phyloP scores from a whole-genome alignment of 2,888 invertebrate species.

The Tribolium freemani region DNA sequence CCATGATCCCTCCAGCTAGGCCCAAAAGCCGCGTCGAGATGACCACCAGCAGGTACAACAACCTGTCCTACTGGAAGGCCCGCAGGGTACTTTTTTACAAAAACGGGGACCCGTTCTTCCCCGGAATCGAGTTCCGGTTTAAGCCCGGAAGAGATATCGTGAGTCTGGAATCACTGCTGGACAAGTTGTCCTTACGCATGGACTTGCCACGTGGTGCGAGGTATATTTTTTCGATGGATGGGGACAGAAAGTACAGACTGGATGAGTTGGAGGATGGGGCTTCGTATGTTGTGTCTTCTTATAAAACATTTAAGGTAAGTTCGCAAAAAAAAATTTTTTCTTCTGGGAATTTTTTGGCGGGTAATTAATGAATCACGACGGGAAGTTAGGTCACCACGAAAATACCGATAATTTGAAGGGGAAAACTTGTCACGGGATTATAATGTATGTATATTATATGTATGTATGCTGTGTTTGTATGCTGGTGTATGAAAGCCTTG shows the following conservation, averaged over 20 bases:
- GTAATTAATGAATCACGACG: slow-evolving; percentile 20
- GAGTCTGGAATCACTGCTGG: slow-evolving; percentile 86
- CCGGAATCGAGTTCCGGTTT: slow-evolving; percentile 89
- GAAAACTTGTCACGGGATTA: slow-evolving; percentile 19
- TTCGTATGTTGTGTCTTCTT: slow-evolving; percentile 93
- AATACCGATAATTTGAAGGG: slow-evolving; percentile 9
- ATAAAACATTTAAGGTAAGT: slow-evolving; percentile 90
- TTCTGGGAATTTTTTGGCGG: background rate
- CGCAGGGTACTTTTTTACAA: slow-evolving; percentile 90
- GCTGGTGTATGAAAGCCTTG: background rate
- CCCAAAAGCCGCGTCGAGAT: slow-evolving; percentile 72
- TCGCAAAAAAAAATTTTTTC: background rate
- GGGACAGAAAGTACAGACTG: slow-evolving; percentile 85
- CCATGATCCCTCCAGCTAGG: slow-evolving; percentile 72
- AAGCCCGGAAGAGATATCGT: slow-evolving; percentile 91
- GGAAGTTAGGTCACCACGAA: background rate
- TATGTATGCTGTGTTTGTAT: slow-evolving; percentile 24
- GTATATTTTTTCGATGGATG: slow-evolving; percentile 93
- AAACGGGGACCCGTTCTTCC: slow-evolving; percentile 94
- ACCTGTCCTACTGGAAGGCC: slow-evolving; percentile 88
- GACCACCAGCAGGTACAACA: slow-evolving; percentile 74
- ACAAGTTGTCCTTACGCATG: slow-evolving; percentile 88
- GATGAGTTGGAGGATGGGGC: slow-evolving; percentile 93
- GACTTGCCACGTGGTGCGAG: slow-evolving; percentile 90
- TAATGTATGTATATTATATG: slow-evolving; percentile 30